A percentile compares a stretch with the other conserved stretches of the same genome.
Evolutionary conservation across 1,140 invertebrate species (phyloP).

Genomic region (Cydia fagiglandana): DNA sequence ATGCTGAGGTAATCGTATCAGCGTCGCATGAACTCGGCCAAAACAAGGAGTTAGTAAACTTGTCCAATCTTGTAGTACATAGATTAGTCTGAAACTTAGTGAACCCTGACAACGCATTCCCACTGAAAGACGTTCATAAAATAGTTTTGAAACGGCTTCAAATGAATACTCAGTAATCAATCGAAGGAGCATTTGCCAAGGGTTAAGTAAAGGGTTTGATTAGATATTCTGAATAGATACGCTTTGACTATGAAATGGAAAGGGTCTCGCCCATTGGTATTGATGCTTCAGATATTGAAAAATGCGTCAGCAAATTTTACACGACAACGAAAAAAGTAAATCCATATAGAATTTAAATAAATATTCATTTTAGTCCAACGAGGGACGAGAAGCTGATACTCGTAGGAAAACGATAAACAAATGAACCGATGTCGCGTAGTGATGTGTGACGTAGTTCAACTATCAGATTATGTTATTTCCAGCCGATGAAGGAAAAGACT

Average conservation of each 20-base stretch:
- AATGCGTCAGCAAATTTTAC: background rate
- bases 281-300: constrained; percentile 14
- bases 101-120: constrained; percentile 47
- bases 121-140: constrained; percentile 45
- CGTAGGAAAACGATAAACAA: background rate
- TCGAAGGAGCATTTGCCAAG: constrained; percentile 26
- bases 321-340: background rate
- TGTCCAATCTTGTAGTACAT: constrained; percentile 57
- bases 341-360: constrained; percentile 2
- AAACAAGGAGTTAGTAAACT: constrained; percentile 52
- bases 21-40: constrained; percentile 50
- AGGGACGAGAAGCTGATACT: background rate
- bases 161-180: constrained; percentile 33
- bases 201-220: constrained; percentile 25
- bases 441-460: constrained; percentile 18
- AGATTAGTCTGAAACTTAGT: constrained; percentile 67
- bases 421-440: background rate
- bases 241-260: constrained; percentile 26
- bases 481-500: background rate
- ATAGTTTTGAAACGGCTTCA: constrained; percentile 48
- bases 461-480: constrained; percentile 15
- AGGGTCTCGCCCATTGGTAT: background rate
- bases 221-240: constrained; percentile 26
- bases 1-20: constrained; percentile 44
- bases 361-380: constrained; percentile 11